These are phyloP conservation scores for Drosophila pandora DNA, from an alignment of 1,140 invertebrate genomes.

Conservation along the genomic window DNA sequence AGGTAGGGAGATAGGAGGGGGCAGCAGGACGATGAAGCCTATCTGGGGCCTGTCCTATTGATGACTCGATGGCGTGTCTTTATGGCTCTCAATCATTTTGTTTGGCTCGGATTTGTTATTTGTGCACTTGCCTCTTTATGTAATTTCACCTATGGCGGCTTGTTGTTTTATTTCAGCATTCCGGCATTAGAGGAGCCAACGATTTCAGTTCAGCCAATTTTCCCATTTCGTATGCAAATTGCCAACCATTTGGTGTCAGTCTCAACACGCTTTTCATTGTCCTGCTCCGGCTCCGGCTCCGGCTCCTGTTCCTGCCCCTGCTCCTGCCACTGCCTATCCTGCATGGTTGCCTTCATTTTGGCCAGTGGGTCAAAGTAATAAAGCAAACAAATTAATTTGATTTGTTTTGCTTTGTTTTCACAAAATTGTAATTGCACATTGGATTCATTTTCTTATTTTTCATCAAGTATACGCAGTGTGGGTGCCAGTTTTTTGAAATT, in stretches of 20 bases:
- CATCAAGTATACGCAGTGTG: neutral
- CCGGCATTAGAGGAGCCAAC: slow-evolving; percentile 10
- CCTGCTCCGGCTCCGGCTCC: too few species aligned
- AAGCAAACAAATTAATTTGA: slow-evolving; percentile 54
- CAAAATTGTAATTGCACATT: neutral
- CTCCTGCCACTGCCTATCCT: too few species aligned
- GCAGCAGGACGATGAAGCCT: slow-evolving; percentile 2
- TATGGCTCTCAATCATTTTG: slow-evolving; percentile 46
- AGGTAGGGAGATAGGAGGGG: neutral
- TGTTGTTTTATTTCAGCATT: slow-evolving; percentile 3
- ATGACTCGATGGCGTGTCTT: slow-evolving; percentile 50
- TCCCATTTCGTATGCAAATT: slow-evolving; percentile 69
- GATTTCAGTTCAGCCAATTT: slow-evolving; percentile 56
- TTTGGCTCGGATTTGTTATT: slow-evolving; percentile 27
- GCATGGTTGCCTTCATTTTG: neutral
- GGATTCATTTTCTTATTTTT: neutral
- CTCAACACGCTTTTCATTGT: slow-evolving; percentile 29
- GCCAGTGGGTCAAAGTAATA: slow-evolving; percentile 65
- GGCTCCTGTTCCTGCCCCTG: neutral
- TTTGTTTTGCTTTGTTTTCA: slow-evolving; percentile 16
- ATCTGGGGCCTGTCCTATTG: slow-evolving; percentile 26
- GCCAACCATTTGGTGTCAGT: slow-evolving; percentile 55
- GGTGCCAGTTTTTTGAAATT: neutral
- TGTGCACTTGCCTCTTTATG: slow-evolving; percentile 37
- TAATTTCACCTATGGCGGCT: slow-evolving; percentile 29